A percentile compares a stretch with the other conserved stretches of the same genome.
Evolutionary conservation across 2,797 vertebrate species (phyloP).

Genomic region (Melanotaenia parkinsoni): DNA sequence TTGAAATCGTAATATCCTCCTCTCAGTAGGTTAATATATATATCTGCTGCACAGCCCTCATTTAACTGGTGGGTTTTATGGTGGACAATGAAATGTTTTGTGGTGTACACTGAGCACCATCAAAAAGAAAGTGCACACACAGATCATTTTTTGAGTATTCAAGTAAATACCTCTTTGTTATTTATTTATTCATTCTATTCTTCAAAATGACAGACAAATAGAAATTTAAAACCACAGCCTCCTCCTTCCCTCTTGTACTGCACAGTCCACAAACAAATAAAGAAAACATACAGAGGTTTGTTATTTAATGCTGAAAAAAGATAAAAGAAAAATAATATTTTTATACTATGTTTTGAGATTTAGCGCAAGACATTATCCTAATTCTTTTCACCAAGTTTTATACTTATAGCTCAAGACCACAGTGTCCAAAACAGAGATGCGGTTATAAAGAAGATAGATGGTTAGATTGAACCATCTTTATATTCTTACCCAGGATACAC

Average conservation of each 20-base stretch:
- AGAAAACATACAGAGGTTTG: constrained; percentile 50
- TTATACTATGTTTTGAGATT: too few relatives aligned
- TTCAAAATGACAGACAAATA: constrained; percentile 6
- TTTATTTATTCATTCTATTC: background rate
- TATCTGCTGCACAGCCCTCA: background rate
- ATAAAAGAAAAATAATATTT: constrained; percentile 17
- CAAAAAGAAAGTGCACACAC: background rate
- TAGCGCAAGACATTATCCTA: too few relatives aligned
- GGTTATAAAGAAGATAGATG: too few relatives aligned
- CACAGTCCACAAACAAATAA: background rate
- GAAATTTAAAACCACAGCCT: constrained; percentile 24
- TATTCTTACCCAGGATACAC: too few relatives aligned
- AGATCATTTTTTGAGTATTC: background rate
- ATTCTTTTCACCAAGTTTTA: too few relatives aligned
- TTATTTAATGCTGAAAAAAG: constrained; percentile 31
- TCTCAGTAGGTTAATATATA: constrained; percentile 6
- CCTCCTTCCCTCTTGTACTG: background rate
- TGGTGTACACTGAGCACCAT: background rate
- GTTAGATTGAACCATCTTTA: too few relatives aligned
- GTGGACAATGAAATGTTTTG: constrained; percentile 1
- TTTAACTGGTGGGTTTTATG: background rate
- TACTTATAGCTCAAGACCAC: too few relatives aligned
- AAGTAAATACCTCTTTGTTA: background rate
- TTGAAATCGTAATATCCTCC: background rate
- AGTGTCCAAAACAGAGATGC: too few relatives aligned